phyloP scores from a whole-genome alignment of 2,888 invertebrate species.

The Tortricodes alternella region DNA sequence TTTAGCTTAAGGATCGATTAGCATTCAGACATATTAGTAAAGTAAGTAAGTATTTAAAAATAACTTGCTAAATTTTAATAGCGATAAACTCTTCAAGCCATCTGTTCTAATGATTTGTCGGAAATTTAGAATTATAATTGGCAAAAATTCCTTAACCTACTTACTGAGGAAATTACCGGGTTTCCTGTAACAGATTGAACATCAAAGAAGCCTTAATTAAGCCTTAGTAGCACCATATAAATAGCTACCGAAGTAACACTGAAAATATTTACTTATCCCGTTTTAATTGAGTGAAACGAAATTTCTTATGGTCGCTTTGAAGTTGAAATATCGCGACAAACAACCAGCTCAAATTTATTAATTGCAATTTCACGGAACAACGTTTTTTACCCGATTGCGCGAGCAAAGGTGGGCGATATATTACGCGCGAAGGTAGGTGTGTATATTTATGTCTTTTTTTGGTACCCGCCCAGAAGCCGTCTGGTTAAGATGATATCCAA shows the following conservation, averaged over 20 bases:
- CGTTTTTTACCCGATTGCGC: too few species aligned
- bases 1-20: too few species aligned
- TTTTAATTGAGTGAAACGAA: slow-evolving; percentile 73
- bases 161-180: slow-evolving; percentile 65
- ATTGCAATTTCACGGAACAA: slow-evolving; percentile 7
- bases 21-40: too few species aligned
- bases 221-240: slow-evolving; percentile 71
- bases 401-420: too few species aligned
- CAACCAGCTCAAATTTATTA: slow-evolving; percentile 29
- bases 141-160: slow-evolving; percentile 44
- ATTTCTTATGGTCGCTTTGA: slow-evolving; percentile 65
- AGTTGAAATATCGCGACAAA: slow-evolving; percentile 54
- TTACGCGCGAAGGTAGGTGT: background rate
- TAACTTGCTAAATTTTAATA: background rate
- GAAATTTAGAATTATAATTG: slow-evolving; percentile 39
- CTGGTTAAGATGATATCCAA: too few species aligned
- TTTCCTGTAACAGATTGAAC: slow-evolving; percentile 77
- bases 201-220: slow-evolving; percentile 79
- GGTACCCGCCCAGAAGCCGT: too few species aligned
- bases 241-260: slow-evolving; percentile 68
- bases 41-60: too few species aligned
- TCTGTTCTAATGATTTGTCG: slow-evolving; percentile 29
- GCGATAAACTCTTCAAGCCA: slow-evolving; percentile 16
- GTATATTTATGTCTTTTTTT: background rate
- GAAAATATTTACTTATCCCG: slow-evolving; percentile 73